phyloP scores from a whole-genome alignment of 1,140 invertebrate species.

The Rhopalosiphum maidis region DNA sequence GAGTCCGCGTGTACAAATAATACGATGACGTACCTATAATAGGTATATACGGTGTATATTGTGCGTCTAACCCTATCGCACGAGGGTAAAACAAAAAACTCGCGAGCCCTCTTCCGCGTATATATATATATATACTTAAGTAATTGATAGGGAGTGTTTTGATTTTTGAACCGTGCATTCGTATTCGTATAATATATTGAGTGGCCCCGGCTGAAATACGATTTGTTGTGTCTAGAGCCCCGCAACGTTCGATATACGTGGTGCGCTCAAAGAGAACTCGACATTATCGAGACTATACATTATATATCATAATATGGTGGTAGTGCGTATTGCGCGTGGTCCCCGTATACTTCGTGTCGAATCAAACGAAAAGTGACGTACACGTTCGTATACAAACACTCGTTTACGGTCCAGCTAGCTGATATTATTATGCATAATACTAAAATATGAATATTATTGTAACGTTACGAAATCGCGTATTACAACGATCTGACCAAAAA shows the following conservation, averaged over 20 bases:
- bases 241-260: not conserved
- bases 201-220: not conserved
- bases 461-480: no score
- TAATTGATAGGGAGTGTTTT: conserved; percentile 43
- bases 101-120: conserved; percentile 22
- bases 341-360: not conserved
- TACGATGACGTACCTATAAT: not conserved
- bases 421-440: not conserved
- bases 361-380: not conserved
- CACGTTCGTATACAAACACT: not conserved
- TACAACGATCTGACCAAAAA: not conserved
- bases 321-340: not conserved
- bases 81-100: conserved; percentile 47
- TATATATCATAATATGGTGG: no score
- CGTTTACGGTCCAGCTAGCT: not conserved
- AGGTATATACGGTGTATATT: not conserved
- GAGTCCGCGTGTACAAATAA: not conserved
- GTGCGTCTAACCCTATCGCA: not conserved
- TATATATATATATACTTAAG: not conserved
- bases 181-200: not conserved
- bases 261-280: not conserved
- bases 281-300: not conserved
- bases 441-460: no score
- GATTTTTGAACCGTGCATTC: conserved; percentile 36
- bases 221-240: not conserved